Percentiles rank a stretch among this genome's conserved stretches.
phyloP scores from a whole-genome alignment of 2,888 invertebrate genomes.

The Hololepta plana region DNA sequence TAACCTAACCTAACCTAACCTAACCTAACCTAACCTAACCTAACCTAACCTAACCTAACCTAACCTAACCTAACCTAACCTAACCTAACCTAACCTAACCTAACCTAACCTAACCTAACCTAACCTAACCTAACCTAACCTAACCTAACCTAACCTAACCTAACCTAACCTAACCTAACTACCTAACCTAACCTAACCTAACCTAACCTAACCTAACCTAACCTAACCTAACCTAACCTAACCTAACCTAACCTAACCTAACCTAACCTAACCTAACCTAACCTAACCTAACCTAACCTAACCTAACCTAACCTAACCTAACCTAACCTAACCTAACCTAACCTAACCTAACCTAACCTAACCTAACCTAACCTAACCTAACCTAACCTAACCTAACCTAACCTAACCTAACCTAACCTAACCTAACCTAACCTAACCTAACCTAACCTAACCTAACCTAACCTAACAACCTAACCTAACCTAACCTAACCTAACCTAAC shows the following conservation, averaged over 20 bases:
- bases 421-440: slow-evolving; percentile 9
- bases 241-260: slow-evolving; percentile 11
- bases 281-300: slow-evolving; percentile 7
- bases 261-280: slow-evolving; percentile 10
- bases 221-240: slow-evolving; percentile 13
- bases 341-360: slow-evolving; percentile 6
- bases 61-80: slow-evolving; percentile 7
- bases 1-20: slow-evolving; percentile 8
- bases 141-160: slow-evolving; percentile 8
- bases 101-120: slow-evolving; percentile 7
- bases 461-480: slow-evolving; percentile 7
- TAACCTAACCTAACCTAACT: slow-evolving; percentile 11
- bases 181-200: slow-evolving; percentile 11
- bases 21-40: slow-evolving; percentile 9
- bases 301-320: slow-evolving; percentile 5
- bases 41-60: slow-evolving; percentile 9
- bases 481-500: slow-evolving; percentile 7
- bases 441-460: slow-evolving; percentile 9
- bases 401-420: slow-evolving; percentile 8
- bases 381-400: slow-evolving; percentile 8
- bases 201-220: slow-evolving; percentile 12
- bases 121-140: slow-evolving; percentile 7
- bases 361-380: slow-evolving; percentile 7
- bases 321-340: slow-evolving; percentile 6
- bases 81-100: slow-evolving; percentile 7